These are phyloP conservation scores for Drosophila sproati DNA, from an alignment of 1,140 invertebrate genomes.

Conservation along the genomic window DNA sequence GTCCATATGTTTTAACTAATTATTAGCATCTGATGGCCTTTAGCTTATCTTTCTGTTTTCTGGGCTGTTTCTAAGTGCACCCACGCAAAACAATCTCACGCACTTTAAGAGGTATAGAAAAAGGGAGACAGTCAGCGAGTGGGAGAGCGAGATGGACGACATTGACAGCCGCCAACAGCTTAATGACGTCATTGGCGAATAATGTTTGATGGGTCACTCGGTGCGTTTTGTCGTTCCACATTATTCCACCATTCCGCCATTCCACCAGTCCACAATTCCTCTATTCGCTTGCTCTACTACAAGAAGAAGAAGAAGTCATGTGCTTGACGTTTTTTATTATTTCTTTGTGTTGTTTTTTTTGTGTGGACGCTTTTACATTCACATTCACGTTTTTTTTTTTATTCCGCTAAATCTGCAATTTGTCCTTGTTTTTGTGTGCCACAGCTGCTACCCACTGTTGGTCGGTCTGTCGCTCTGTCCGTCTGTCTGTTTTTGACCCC, in stretches of 20 bases:
- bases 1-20: conserved; percentile 30
- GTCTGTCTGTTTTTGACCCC: not conserved
- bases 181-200: conserved; percentile 65
- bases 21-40: conserved; percentile 23
- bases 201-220: conserved; percentile 62
- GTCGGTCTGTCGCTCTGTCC: conserved; percentile 7
- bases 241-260: conserved; percentile 1
- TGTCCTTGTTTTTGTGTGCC: conserved; percentile 68
- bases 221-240: conserved; percentile 25
- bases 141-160: conserved; percentile 13
- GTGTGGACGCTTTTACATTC: conserved; percentile 56
- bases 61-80: conserved; percentile 24
- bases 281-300: conserved; percentile 6
- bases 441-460: conserved; percentile 52
- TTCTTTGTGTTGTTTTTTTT: conserved; percentile 10
- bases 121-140: not conserved
- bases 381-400: conserved; percentile 49
- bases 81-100: conserved; percentile 25
- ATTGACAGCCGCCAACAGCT: conserved; percentile 64
- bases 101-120: not conserved
- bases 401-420: conserved; percentile 63
- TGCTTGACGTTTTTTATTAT: conserved; percentile 49
- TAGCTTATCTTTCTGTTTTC: not conserved
- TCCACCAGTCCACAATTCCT: conserved; percentile 4
- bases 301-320: conserved; percentile 23